These are phyloP conservation scores for Dasyprocta punctata DNA, from an alignment of 2,113 vertebrate species.

Conservation along the genomic window DNA sequence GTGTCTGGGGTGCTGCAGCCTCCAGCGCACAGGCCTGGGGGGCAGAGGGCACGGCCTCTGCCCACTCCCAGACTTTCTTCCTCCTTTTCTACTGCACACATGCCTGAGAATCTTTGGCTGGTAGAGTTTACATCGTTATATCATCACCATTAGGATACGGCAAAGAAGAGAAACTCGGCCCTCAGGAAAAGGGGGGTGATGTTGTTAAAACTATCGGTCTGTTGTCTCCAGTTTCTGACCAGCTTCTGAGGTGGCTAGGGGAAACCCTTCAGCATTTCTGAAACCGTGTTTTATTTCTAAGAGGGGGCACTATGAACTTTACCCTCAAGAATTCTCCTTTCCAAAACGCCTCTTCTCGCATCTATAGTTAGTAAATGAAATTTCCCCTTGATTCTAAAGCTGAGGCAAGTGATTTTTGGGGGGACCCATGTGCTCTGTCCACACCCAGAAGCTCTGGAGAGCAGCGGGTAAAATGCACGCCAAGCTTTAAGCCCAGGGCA, in stretches of 20 bases:
- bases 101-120: background rate
- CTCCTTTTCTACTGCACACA: background rate
- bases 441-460: background rate
- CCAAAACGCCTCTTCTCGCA: background rate
- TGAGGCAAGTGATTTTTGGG: background rate
- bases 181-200: background rate
- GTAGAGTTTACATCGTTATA: background rate
- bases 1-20: background rate
- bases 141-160: no score
- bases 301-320: background rate
- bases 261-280: background rate
- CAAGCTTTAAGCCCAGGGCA: background rate
- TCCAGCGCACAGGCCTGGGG: background rate
- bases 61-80: background rate
- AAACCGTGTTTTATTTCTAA: background rate
- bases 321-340: background rate
- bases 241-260: background rate
- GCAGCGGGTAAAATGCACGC: background rate
- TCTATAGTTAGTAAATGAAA: background rate
- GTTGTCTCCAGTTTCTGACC: background rate
- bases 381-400: background rate
- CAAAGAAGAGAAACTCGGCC: background rate
- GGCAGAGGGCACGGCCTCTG: no score
- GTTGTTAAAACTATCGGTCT: background rate
- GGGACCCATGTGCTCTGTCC: background rate